Conservation (phyloP, 1,140 invertebrate species). For the Kradibia gibbosae region DNA sequence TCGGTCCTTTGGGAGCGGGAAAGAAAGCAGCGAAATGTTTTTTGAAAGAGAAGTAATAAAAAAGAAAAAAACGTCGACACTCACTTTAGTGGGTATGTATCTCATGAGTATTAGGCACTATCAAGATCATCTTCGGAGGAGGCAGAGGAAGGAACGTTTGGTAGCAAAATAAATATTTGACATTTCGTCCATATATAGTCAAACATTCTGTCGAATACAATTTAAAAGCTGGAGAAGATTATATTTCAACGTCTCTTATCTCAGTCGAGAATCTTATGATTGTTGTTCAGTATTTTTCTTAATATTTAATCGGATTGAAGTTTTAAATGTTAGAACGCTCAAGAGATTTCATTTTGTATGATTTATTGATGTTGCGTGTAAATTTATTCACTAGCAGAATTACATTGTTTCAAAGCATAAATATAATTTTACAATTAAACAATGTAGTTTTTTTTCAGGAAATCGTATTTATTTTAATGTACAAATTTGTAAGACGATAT, state of each 20-base stretch:
- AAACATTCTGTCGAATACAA: not conserved
- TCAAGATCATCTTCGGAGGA: not conserved
- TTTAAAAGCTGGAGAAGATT: not conserved
- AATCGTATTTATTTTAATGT: too few relatives aligned
- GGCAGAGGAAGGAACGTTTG: not conserved
- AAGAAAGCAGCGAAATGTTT: not conserved
- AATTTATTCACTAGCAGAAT: too few relatives aligned
- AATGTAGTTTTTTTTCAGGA: too few relatives aligned
- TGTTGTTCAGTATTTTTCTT: not conserved
- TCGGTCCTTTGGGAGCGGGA: not conserved
- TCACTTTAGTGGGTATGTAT: not conserved
- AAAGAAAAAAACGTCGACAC: not conserved
- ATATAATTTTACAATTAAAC: too few relatives aligned
- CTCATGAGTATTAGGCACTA: conserved; percentile 5
- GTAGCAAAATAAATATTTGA: conserved; percentile 9
- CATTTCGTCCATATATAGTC: not conserved
- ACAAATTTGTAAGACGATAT: too few relatives aligned
- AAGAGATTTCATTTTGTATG: too few relatives aligned
- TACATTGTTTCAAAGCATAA: too few relatives aligned
- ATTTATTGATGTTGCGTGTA: too few relatives aligned
- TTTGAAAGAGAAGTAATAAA: conserved; percentile 1
- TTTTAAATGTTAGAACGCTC: too few relatives aligned
- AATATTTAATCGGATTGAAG: not conserved
- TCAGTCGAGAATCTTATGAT: not conserved
- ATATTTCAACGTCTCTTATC: not conserved